Conservation (phyloP, 2,797 vertebrate species). For the Alosa sapidissima region DNA sequence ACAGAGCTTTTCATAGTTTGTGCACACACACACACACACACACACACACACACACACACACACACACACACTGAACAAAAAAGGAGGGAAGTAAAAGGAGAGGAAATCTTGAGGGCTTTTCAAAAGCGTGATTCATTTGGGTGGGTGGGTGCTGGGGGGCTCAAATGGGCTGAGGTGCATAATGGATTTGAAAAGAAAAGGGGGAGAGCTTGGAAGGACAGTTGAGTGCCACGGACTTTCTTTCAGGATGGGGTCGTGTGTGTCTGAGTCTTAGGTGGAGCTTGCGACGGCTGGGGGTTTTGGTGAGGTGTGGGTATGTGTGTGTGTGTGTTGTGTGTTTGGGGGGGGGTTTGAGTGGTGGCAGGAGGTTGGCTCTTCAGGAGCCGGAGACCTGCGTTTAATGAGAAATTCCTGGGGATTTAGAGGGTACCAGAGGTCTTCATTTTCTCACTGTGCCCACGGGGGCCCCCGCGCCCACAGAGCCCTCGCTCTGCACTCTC, state of each 20-base stretch:
- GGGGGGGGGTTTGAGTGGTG: conserved; percentile 36
- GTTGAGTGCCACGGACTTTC: conserved; percentile 71
- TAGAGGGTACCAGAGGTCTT: conserved; percentile 81
- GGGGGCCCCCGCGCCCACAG: conserved; percentile 56
- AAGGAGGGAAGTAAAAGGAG: conserved; percentile 67
- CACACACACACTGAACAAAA: conserved; percentile 7
- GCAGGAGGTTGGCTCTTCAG: conserved; percentile 57
- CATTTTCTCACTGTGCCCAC: conserved; percentile 81
- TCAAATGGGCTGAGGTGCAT: conserved; percentile 71
- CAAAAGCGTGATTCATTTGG: conserved; percentile 55
- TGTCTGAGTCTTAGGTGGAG: background rate
- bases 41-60: conserved; percentile 56
- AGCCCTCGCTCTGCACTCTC: conserved; percentile 50
- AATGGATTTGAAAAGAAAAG: conserved; percentile 39
- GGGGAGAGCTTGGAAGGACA: conserved; percentile 46
- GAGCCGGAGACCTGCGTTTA: conserved; percentile 71
- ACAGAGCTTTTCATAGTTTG: conserved; percentile 53
- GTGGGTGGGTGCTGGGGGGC: conserved; percentile 54
- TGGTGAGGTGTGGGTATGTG: background rate
- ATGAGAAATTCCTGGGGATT: conserved; percentile 84
- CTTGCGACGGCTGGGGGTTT: background rate
- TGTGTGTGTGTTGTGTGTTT: conserved; percentile 6
- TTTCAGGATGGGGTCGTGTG: conserved; percentile 38
- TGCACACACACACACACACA: conserved; percentile 47
- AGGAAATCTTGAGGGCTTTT: conserved; percentile 74